Conservation (phyloP, 2,888 invertebrate species). For the Dryocosmus kuriphilus region DNA sequence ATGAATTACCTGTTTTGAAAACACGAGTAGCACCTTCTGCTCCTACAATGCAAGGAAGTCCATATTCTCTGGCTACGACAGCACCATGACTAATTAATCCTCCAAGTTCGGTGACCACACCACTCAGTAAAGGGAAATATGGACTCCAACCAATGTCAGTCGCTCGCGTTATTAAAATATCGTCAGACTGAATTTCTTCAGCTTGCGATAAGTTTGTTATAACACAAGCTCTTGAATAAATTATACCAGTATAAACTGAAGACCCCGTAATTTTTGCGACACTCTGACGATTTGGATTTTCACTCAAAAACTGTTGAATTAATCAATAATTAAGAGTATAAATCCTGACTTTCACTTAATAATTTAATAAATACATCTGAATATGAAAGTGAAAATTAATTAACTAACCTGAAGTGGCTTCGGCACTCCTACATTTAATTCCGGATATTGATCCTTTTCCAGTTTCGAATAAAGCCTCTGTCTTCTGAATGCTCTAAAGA, state of each 20-base stretch:
- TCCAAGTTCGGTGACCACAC: conserved; percentile 90
- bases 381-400: background rate
- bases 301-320: background rate
- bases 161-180: conserved; percentile 86
- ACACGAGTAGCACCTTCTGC: conserved; percentile 83
- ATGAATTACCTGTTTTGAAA: conserved; percentile 82
- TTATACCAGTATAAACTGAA: conserved; percentile 85
- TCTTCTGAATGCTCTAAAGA: conserved; percentile 81
- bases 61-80: conserved; percentile 90
- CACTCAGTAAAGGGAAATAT: conserved; percentile 88
- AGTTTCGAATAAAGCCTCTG: conserved; percentile 81
- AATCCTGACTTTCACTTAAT: background rate
- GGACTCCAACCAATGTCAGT: conserved; percentile 93
- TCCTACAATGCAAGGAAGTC: conserved; percentile 90
- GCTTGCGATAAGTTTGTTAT: conserved; percentile 84
- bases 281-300: conserved; percentile 42
- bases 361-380: background rate
- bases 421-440: conserved; percentile 79
- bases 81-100: conserved; percentile 92
- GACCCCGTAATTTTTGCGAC: conserved; percentile 80
- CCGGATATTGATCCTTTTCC: conserved; percentile 82
- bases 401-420: conserved; percentile 62
- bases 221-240: conserved; percentile 86
- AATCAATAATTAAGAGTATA: background rate
- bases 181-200: conserved; percentile 78